Conservation (phyloP, 2,888 invertebrate species). For the Thalpophila matura region DNA sequence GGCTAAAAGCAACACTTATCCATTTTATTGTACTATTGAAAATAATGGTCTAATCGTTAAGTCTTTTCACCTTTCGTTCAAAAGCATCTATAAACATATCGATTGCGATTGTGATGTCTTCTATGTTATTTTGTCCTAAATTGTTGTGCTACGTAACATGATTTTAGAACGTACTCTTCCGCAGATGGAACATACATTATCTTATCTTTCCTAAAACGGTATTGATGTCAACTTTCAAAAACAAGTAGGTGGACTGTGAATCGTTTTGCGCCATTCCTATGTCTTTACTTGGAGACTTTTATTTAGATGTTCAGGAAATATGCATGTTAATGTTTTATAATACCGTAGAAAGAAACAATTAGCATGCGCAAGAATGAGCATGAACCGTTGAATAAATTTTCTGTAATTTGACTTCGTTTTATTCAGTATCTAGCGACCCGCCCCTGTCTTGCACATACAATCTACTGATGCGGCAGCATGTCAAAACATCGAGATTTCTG, state of each 20-base stretch:
- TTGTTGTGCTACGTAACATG: no score
- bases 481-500: no score
- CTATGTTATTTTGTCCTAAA: no score
- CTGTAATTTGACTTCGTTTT: neutral
- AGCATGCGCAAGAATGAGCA: no score
- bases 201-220: conserved; percentile 8
- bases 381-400: no score
- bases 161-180: neutral
- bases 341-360: neutral
- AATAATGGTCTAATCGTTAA: no score
- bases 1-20: conserved; percentile 8
- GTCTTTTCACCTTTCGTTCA: no score
- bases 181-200: neutral
- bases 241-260: neutral
- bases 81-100: neutral
- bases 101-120: no score
- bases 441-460: no score
- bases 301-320: neutral
- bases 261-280: neutral
- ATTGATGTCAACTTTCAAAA: conserved; percentile 12
- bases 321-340: neutral
- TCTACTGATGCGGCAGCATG: no score
- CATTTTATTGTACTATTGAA: neutral
- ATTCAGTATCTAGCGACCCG: no score
- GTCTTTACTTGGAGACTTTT: neutral